Base-by-base conservation (phyloP, 2,888 invertebrate species). In the Orthosia cruda region DNA sequence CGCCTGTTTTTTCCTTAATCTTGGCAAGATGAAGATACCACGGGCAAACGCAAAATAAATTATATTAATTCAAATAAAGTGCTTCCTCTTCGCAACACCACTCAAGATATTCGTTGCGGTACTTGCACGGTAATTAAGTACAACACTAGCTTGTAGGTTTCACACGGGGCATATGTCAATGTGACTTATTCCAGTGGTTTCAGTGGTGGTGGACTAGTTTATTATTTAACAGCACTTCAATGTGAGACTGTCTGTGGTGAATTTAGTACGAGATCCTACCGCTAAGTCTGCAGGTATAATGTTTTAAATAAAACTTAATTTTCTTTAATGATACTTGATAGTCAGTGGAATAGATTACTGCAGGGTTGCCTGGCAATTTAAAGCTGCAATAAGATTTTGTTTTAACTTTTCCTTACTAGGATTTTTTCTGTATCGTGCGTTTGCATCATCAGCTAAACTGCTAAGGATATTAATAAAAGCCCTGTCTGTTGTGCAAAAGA, bases 51-150 rank as follows among this genome's bases (percentile, higher is more conserved):
- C 70, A 58, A 83, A 78, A 73, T 68, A 71, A 74, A 84, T 77
- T 64, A 81, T 80, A 84, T 77, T 81, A 72, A 81, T 83, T 71
- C 64, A 73, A 78, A 81, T 59, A 79, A 71, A 84, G 75, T 62
- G 67, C 72, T 78, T 71, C 49, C 68, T 55, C 62, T 61, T 62
- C 62, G 62, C 54, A 73, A 71, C 62, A 58, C 59, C 61, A 66
- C 81, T 77, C 71, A 69, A 74, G 59, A 63, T 71, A 71, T 69
- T 61, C 67, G 58, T 23, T 49, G 71, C 15, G 16, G 49, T 57
- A 63, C 55, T 23, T 23, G 40, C 55, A 54, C 32, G 58, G 40
- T 59, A 78, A 77, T 55, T 64, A 76, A 70, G 49, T 67, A 77
- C 50, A 45, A 55, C 26, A 45, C 61, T 55, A 50, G n/a, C 26